Base-by-base conservation (phyloP, 2,888 invertebrate species). In the Patella ulyssiponensis region DNA sequence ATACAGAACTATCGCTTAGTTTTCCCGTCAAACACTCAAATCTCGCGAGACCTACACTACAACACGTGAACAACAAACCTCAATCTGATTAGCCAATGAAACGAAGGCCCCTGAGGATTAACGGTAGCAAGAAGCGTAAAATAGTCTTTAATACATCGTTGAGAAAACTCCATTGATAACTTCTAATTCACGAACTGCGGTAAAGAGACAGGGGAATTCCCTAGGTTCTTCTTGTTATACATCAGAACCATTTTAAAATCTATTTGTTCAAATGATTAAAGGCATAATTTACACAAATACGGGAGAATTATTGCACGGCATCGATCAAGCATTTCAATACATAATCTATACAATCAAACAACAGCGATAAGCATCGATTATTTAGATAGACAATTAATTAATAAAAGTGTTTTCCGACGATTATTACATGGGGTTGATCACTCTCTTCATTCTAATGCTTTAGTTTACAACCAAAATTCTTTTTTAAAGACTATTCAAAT, bases 31-130 rank as follows among this genome's bases (percentile, higher is more conserved):
- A 64, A 64, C 64, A 64, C 20, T 64, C 64, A 64, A 64, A 64
- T 64, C 64, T 64, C 64, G 17, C 64, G 64, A 64, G 64, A 64
- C n/a, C 20, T 64, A n/a, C 20, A 64, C n/a, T 64, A 64, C 64
- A 64, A 64, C 64, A 64, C 20, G 64, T 20, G 64, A 64, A 64
- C 64, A 64, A 64, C 64, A 64, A 64, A 20, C 20, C 64, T 20
- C 64, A 64, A 64, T 64, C 64, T 20, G 64, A 64, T 64, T 64
- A 64, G n/a, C n/a, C n/a, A 64, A 64, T 64, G 64, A 64, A 64
- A 20, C 64, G 64, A 64, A 64, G 64, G 20, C 64, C 64, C 64
- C 64, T 11, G 64, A 64, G 64, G 64, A 64, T 64, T 64, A 20
- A 7, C 64, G 20, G n/a, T 9, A 64, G 64, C 64, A 64, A 64